Conservation (phyloP, 2,113 vertebrate genomes). For the Mastomys natalensis region DNA sequence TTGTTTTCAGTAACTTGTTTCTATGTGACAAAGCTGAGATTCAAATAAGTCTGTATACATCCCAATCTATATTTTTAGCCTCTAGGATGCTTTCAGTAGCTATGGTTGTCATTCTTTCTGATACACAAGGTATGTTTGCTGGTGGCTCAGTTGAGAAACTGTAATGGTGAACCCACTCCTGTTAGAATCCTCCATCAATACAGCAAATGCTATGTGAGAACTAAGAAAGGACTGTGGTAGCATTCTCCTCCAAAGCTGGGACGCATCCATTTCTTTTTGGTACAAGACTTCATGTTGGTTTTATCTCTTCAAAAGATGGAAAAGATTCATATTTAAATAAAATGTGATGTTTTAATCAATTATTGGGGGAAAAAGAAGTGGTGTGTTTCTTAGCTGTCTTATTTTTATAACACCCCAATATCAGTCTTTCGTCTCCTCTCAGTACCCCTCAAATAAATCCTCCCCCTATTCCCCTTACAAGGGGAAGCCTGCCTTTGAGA, state of each 20-base stretch:
- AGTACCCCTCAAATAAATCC: too few relatives aligned
- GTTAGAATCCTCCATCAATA: neutral
- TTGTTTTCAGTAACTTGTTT: neutral
- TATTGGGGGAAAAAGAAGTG: neutral
- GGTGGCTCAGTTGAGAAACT: neutral
- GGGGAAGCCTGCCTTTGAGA: too few relatives aligned
- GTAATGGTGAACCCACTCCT: neutral
- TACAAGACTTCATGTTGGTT: neutral
- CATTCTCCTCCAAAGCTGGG: neutral
- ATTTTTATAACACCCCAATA: too few relatives aligned
- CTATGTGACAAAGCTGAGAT: neutral
- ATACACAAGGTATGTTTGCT: neutral
- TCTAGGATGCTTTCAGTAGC: neutral
- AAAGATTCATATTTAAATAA: neutral
- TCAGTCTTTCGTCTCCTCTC: too few relatives aligned
- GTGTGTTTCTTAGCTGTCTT: neutral
- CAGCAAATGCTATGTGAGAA: constrained; percentile 34
- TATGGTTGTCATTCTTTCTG: neutral
- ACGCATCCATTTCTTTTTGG: constrained; percentile 13
- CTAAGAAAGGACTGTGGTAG: neutral
- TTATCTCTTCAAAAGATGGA: neutral
- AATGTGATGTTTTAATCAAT: neutral
- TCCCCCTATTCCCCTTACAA: too few relatives aligned
- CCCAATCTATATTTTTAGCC: neutral
- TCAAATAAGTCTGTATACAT: neutral